Percentiles rank a stretch among this genome's conserved stretches.
These are phyloP conservation scores for Eristalinus sepulchralis DNA, from an alignment of 2,888 invertebrate species.

Conservation along the genomic window DNA sequence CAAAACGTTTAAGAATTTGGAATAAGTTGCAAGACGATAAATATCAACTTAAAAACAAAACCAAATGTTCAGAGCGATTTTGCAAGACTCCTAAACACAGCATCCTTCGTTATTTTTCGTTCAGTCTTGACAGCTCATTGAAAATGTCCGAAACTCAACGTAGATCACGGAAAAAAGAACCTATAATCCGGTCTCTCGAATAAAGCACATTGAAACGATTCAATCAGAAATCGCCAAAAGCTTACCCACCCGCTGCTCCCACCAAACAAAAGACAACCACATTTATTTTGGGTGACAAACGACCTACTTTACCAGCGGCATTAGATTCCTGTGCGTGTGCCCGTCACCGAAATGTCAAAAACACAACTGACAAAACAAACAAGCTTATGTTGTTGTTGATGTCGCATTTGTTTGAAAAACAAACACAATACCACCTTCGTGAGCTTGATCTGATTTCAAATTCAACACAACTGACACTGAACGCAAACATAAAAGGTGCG, in stretches of 20 bases:
- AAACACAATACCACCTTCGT: not conserved
- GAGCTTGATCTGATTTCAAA: conserved; percentile 22
- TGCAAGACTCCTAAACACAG: too few species aligned
- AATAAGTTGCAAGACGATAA: too few species aligned
- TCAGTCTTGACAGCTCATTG: too few species aligned
- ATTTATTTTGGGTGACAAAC: not conserved
- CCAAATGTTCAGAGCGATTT: too few species aligned
- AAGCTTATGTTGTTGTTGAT: not conserved
- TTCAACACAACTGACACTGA: conserved; percentile 7
- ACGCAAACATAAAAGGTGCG: not conserved
- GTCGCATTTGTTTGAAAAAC: not conserved
- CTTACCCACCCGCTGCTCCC: not conserved
- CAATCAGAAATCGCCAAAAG: not conserved
- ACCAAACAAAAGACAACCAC: not conserved
- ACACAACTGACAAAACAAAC: conserved; percentile 22
- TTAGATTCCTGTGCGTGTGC: conserved; percentile 6
- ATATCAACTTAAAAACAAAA: too few species aligned
- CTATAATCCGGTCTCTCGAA: too few species aligned
- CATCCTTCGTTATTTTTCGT: too few species aligned
- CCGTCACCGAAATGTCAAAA: conserved; percentile 33
- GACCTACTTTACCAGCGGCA: not conserved
- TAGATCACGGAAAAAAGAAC: too few species aligned
- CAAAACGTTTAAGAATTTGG: too few species aligned
- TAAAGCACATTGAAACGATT: too few species aligned
- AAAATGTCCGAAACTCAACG: too few species aligned